phyloP scores from a whole-genome alignment of 1,140 invertebrate genomes.

The Kradibia gibbosae region DNA sequence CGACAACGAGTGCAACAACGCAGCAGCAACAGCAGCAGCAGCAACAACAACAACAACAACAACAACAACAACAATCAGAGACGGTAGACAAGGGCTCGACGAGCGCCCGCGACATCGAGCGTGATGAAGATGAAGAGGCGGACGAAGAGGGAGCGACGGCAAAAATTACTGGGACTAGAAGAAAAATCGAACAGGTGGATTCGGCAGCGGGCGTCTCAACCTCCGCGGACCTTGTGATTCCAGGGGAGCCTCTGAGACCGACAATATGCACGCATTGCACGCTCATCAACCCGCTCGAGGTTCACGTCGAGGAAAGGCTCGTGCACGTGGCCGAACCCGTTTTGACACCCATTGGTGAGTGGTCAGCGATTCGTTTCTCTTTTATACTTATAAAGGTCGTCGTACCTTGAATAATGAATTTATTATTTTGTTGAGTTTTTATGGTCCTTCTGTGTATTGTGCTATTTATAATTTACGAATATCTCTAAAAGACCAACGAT shows the following conservation, averaged over 20 bases:
- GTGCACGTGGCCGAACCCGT: constrained; percentile 85
- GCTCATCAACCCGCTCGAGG: constrained; percentile 86
- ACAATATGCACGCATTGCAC: constrained; percentile 76
- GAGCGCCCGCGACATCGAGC: not conserved
- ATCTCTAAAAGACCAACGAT: too few relatives aligned
- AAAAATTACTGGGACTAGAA: constrained; percentile 39
- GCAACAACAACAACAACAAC: not conserved
- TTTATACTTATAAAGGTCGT: not conserved
- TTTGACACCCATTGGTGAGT: constrained; percentile 83
- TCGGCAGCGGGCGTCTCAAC: constrained; percentile 13
- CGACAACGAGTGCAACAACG: not conserved
- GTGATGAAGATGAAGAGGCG: constrained; percentile 40
- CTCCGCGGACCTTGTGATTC: constrained; percentile 48
- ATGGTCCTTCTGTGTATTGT: too few relatives aligned
- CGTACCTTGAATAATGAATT: too few relatives aligned
- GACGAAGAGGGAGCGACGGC: constrained; percentile 21
- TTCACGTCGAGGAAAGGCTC: constrained; percentile 81
- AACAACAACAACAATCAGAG: not conserved
- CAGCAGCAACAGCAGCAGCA: constrained; percentile 18
- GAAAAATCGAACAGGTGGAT: constrained; percentile 41
- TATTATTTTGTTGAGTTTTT: too few relatives aligned
- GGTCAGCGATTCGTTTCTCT: not conserved
- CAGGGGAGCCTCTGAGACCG: constrained; percentile 66
- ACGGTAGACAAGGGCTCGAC: not conserved
- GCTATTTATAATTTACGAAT: too few relatives aligned